phyloP scores from a whole-genome alignment of 2,113 vertebrate species.

The Hassar affinis region DNA sequence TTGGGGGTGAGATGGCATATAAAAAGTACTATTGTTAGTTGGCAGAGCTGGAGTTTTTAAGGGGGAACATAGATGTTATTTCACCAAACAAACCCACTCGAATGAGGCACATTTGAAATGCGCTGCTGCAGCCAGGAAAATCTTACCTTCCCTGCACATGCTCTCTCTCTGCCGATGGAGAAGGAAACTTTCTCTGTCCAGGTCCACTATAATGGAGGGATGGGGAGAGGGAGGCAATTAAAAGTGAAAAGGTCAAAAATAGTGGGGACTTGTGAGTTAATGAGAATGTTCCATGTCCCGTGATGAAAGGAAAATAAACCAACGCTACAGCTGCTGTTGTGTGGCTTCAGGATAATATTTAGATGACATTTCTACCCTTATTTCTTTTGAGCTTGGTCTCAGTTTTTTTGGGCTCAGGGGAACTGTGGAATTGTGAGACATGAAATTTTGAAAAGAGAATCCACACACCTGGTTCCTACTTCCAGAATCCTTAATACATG shows the following conservation, averaged over 20 bases:
- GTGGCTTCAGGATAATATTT: conserved; percentile 52
- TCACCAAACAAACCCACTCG: conserved; percentile 72
- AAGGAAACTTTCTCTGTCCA: conserved; percentile 79
- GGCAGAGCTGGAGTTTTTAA: conserved; percentile 56
- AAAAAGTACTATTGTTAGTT: conserved; percentile 69
- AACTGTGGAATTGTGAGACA: conserved; percentile 27
- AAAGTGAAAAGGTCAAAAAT: conserved; percentile 46
- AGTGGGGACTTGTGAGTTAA: conserved; percentile 45
- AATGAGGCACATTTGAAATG: conserved; percentile 73
- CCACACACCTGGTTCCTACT: conserved; percentile 2
- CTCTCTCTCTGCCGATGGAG: conserved; percentile 74
- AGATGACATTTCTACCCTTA: conserved; percentile 49
- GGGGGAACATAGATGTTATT: conserved; percentile 78
- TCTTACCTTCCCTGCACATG: conserved; percentile 75
- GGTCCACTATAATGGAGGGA: conserved; percentile 47
- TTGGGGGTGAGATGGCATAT: conserved; percentile 50
- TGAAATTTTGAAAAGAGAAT: conserved; percentile 30
- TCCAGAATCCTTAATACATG: neutral
- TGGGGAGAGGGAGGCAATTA: conserved; percentile 20
- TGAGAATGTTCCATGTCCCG: conserved; percentile 49
- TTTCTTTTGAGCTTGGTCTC: conserved; percentile 26
- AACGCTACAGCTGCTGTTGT: conserved; percentile 41
- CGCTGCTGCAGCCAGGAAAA: conserved; percentile 78
- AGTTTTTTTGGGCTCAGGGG: conserved; percentile 19
- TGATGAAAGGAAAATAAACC: conserved; percentile 50